Evolutionary conservation across 2,888 invertebrate genomes (phyloP).

Genomic region (Protonemura montana): DNA sequence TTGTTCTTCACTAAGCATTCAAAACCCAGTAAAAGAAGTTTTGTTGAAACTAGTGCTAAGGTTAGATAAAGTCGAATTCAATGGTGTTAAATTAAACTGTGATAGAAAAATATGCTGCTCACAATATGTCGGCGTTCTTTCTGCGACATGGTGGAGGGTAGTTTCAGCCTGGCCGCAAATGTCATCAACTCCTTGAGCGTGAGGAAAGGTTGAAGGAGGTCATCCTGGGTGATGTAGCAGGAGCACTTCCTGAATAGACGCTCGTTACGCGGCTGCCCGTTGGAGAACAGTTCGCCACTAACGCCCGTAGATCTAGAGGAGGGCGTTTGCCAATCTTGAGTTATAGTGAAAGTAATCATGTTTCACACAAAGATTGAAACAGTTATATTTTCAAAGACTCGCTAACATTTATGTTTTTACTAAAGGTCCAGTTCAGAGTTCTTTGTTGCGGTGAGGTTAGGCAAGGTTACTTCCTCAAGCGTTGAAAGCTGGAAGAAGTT

Average conservation of each 20-base stretch:
- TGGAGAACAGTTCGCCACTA: conserved; percentile 72
- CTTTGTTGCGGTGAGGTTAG: too few species aligned
- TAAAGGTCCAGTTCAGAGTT: too few species aligned
- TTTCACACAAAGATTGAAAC: conserved; percentile 47
- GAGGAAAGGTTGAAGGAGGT: conserved; percentile 75
- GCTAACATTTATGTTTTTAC: too few species aligned
- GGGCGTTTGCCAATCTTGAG: too few species aligned
- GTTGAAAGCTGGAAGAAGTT: too few species aligned
- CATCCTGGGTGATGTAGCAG: conserved; percentile 85
- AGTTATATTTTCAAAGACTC: too few species aligned
- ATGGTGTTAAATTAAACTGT: too few species aligned
- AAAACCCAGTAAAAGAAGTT: neutral
- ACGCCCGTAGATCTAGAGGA: conserved; percentile 73
- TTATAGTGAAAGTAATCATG: too few species aligned
- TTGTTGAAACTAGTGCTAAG: neutral
- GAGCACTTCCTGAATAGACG: conserved; percentile 73
- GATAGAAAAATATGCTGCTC: too few species aligned
- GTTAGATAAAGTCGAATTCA: too few species aligned
- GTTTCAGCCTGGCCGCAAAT: conserved; percentile 78
- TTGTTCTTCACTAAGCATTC: too few species aligned
- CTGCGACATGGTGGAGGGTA: conserved; percentile 61
- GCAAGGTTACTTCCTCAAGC: too few species aligned
- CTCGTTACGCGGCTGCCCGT: conserved; percentile 70
- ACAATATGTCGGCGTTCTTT: conserved; percentile 55
- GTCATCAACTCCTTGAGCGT: conserved; percentile 80